phyloP scores from a whole-genome alignment of 2,113 vertebrate genomes.

The Bettongia penicillata region DNA sequence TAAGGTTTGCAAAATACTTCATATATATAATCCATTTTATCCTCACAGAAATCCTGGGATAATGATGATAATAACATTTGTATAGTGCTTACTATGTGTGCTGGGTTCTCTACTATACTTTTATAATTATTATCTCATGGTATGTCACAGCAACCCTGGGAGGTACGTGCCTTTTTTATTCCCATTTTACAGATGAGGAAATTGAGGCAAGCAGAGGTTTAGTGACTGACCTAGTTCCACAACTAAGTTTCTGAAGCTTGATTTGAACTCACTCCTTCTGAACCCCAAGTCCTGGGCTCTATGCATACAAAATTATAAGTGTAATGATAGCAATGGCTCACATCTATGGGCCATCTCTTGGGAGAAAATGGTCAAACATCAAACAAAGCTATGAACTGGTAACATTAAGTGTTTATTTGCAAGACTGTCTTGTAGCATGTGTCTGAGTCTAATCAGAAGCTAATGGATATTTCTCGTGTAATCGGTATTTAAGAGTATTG shows the following conservation, averaged over 20 bases:
- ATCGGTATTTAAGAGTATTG: neutral
- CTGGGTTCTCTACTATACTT: neutral
- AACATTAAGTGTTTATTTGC: neutral
- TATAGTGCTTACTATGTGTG: neutral
- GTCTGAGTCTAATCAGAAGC: too few relatives aligned
- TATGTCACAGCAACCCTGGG: neutral
- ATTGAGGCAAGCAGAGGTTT: neutral
- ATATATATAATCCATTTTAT: neutral
- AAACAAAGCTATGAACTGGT: neutral
- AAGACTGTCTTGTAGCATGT: neutral
- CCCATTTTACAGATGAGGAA: neutral
- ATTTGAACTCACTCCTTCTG: neutral
- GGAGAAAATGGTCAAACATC: neutral
- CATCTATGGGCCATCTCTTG: neutral
- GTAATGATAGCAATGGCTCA: neutral
- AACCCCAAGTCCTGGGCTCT: neutral
- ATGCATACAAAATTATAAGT: neutral
- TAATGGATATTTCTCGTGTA: too few relatives aligned
- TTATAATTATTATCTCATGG: neutral
- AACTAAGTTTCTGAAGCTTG: neutral
- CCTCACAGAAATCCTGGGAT: neutral
- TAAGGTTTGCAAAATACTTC: too few relatives aligned
- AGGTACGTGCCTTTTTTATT: neutral
- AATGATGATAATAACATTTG: neutral
- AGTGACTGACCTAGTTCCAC: neutral